Percentiles rank a stretch among this genome's conserved stretches.
phyloP scores from a whole-genome alignment of 2,797 vertebrate genomes.

The Centropyge bicolor region DNA sequence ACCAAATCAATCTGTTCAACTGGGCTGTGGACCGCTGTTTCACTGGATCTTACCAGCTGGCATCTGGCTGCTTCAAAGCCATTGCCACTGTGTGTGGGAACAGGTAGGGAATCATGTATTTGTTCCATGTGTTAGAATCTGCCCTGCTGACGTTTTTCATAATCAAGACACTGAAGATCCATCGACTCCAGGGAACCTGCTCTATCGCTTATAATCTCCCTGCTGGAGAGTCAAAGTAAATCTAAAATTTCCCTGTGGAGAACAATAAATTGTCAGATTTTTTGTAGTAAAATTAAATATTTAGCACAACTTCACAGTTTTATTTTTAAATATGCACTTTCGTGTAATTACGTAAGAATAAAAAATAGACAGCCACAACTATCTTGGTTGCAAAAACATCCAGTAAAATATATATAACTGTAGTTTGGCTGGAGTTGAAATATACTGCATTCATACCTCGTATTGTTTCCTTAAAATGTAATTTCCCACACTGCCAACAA shows the following conservation, averaged over 20 bases:
- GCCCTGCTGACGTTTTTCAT: background rate
- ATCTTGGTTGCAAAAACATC: background rate
- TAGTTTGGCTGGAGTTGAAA: too few species aligned
- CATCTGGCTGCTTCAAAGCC: constrained; percentile 98
- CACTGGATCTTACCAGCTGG: constrained; percentile 97
- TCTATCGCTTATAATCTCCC: too few species aligned
- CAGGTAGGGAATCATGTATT: constrained; percentile 85
- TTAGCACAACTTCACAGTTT: background rate
- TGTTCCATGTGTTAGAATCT: background rate
- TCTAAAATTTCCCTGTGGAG: too few species aligned
- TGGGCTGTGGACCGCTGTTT: constrained; percentile 99
- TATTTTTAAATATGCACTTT: background rate
- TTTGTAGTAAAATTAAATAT: background rate
- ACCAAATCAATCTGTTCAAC: constrained; percentile 98
- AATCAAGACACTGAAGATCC: background rate
- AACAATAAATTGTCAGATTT: background rate
- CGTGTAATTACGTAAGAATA: background rate
- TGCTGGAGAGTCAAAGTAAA: too few species aligned
- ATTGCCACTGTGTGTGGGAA: constrained; percentile 98
- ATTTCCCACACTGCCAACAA: background rate
- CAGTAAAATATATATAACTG: background rate
- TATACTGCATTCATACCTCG: background rate
- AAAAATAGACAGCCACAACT: background rate
- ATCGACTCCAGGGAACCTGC: background rate
- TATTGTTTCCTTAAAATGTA: background rate